Evolutionary conservation across 2,888 invertebrate species (phyloP), one percentile per base, ranked within the genome.

Genomic region (Acanthosepion esculentum): DNA sequence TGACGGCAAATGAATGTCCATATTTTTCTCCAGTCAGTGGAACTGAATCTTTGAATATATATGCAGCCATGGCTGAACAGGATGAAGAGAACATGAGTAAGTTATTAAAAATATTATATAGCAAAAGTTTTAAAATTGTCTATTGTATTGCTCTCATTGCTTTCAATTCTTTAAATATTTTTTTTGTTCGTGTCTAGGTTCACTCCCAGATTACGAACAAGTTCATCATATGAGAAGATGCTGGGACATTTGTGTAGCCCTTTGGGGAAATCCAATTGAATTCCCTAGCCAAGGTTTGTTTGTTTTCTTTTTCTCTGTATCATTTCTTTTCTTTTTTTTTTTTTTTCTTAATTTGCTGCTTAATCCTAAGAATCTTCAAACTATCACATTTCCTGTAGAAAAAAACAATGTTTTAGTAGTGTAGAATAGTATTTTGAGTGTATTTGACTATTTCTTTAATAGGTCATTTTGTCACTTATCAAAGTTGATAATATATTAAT

Each of bases 181-280:
- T 26, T 48, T 91, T 20, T 59, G 53, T 91, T 48, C 95, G 48
- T 20, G 94, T 96, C 53, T 95, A 97, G 96, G 95, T 94, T 94
- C 95, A 1, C 96, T 96, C 33, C 96, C 96, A 33, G 97, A 97
- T 95, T 95, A 95, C 48, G 94, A 95, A 15, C 95, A 95, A 91
- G 95, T 96, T 33, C 95, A 95, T 92, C 97, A 97, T 94, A 96
- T 96, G 96, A 95, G 96, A 94, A 96, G 96, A 94, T 97, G 98
- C 33, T 98, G 98, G 98, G 98, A 98, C 29, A 98, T 99, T 0
- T 98, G 98, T 96, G 98, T 98, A 18, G 98, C 99, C 0, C 98
- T 99, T 20, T 99, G 99, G 99, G 99, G 98, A 2, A 98, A 98
- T 29, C 98, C 98, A 55, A 98, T 98, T 0, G 98, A 98, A 29